phyloP scores from a whole-genome alignment of 2,113 vertebrate species.

The Pseudorasbora parva region DNA sequence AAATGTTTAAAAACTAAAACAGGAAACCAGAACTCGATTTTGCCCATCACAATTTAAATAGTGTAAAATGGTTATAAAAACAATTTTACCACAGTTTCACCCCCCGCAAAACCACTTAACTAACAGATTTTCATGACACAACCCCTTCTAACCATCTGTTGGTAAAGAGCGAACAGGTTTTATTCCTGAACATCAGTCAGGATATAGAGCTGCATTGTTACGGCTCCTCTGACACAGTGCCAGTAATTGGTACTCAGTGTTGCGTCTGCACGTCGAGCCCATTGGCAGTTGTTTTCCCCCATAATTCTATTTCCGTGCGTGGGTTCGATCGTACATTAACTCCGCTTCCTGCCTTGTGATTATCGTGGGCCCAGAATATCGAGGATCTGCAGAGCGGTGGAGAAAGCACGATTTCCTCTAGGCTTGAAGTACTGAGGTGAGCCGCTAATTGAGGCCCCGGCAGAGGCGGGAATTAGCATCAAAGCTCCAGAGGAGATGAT shows the following conservation, averaged over 20 bases:
- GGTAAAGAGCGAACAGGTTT: neutral
- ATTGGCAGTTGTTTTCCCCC: conserved; percentile 59
- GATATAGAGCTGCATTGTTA: conserved; percentile 1
- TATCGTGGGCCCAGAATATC: conserved; percentile 68
- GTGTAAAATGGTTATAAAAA: neutral
- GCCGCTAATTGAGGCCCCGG: conserved; percentile 75
- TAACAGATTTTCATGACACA: neutral
- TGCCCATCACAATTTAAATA: neutral
- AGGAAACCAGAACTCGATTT: neutral
- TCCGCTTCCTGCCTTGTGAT: conserved; percentile 73
- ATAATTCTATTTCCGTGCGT: conserved; percentile 66
- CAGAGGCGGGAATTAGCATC: conserved; percentile 69
- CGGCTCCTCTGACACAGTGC: neutral
- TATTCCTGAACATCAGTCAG: neutral
- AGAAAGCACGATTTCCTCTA: conserved; percentile 65
- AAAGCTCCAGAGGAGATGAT: conserved; percentile 65
- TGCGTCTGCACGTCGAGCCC: neutral
- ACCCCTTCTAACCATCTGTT: neutral
- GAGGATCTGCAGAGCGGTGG: conserved; percentile 64
- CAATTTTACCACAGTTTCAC: neutral
- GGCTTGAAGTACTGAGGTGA: conserved; percentile 62
- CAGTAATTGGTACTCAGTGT: conserved; percentile 12
- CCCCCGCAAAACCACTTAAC: no score
- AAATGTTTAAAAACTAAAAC: neutral
- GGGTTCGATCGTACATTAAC: conserved; percentile 70